phyloP scores from a whole-genome alignment of 2,113 vertebrate species.

The Mionectes macconnelli region DNA sequence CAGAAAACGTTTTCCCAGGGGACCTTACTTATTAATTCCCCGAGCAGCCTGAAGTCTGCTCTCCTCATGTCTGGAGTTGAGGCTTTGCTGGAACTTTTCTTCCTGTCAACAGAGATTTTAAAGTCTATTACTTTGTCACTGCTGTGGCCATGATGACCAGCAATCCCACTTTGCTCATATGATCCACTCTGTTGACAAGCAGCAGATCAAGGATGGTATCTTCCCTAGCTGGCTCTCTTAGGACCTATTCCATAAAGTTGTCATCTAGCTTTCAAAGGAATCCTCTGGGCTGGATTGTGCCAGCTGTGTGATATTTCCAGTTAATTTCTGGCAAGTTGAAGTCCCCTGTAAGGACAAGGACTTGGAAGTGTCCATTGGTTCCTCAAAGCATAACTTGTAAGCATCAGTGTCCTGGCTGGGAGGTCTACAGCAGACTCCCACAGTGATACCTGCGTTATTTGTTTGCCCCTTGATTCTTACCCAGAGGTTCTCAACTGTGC shows the following conservation, averaged over 20 bases:
- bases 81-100: too few relatives aligned
- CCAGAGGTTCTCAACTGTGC: neutral
- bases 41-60: too few relatives aligned
- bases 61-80: too few relatives aligned
- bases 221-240: neutral
- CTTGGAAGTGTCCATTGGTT: neutral
- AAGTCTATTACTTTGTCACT: too few relatives aligned
- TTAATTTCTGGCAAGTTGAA: neutral
- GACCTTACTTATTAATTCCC: too few relatives aligned
- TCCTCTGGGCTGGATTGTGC: neutral
- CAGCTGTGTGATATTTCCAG: neutral
- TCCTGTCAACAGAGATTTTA: too few relatives aligned
- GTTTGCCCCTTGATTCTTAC: neutral
- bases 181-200: too few relatives aligned
- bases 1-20: too few relatives aligned
- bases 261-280: neutral
- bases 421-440: neutral
- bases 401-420: neutral
- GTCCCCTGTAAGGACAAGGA: neutral
- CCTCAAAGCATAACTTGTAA: neutral
- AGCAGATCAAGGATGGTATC: neutral
- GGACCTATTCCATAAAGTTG: neutral
- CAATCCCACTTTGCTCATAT: too few relatives aligned
- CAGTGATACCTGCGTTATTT: neutral
- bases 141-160: too few relatives aligned